Percentiles rank a stretch among this genome's conserved stretches.
phyloP scores from a whole-genome alignment of 2,888 invertebrate species.

The Pristionchus fissidentatus region DNA sequence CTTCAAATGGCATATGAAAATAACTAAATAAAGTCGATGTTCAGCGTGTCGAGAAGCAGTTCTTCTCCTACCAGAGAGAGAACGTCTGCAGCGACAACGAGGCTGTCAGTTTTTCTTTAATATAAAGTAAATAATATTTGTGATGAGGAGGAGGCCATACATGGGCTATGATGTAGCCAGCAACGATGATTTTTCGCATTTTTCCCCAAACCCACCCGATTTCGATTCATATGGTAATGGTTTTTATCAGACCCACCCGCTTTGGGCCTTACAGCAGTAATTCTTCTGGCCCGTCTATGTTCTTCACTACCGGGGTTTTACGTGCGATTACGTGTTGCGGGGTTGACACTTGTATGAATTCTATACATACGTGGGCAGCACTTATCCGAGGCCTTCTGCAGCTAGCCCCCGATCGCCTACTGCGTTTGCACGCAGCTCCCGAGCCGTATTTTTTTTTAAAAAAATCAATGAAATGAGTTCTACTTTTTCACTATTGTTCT shows the following conservation, averaged over 20 bases:
- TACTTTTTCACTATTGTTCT: too few species aligned
- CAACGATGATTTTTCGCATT: neutral
- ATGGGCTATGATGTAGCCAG: too few species aligned
- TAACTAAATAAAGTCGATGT: neutral
- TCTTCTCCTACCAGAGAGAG: conserved; percentile 71
- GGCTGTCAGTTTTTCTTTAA: conserved; percentile 57
- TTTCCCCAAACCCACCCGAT: too few species aligned
- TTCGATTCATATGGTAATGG: neutral
- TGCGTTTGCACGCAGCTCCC: too few species aligned
- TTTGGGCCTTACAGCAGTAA: neutral
- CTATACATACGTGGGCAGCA: too few species aligned
- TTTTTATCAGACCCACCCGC: neutral
- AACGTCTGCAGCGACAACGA: conserved; percentile 73
- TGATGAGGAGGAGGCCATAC: neutral
- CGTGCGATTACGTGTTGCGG: too few species aligned
- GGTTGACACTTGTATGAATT: too few species aligned
- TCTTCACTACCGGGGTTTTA: too few species aligned
- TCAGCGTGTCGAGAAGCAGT: conserved; percentile 63
- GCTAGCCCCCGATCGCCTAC: too few species aligned
- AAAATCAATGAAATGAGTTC: too few species aligned
- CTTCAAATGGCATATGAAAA: neutral
- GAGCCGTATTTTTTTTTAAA: too few species aligned
- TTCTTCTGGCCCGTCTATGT: neutral
- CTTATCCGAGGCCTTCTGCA: too few species aligned
- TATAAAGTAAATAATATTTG: neutral